Evolutionary conservation across 1,140 invertebrate species (phyloP).

Genomic region (Hestina assimilis): DNA sequence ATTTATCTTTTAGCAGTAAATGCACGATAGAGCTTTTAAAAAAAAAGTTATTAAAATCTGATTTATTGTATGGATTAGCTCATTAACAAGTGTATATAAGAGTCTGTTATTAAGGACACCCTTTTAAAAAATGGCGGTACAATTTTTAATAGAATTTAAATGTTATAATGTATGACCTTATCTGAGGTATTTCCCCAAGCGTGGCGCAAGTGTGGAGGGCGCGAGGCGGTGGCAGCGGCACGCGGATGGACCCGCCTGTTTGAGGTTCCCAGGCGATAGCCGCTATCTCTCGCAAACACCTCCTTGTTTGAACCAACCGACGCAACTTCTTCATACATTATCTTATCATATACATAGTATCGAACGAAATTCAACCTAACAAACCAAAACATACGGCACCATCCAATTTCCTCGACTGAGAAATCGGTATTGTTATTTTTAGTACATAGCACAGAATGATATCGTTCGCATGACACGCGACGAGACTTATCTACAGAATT

Average conservation of each 20-base stretch:
- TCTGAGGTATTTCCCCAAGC: conserved; percentile 53
- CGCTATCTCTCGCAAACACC: conserved; percentile 70
- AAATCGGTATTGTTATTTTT: conserved; percentile 29
- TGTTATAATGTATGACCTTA: conserved; percentile 21
- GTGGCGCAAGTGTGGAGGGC: conserved; percentile 48
- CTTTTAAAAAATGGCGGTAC: neutral
- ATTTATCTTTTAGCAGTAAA: too few relatives aligned
- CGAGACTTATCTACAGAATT: conserved; percentile 55
- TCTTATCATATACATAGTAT: conserved; percentile 6
- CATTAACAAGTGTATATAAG: too few relatives aligned
- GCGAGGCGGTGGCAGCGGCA: conserved; percentile 54
- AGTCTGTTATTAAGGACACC: too few relatives aligned
- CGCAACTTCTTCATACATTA: conserved; percentile 22
- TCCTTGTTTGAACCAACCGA: conserved; percentile 61
- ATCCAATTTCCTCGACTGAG: neutral
- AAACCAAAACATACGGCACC: neutral
- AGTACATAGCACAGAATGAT: conserved; percentile 34
- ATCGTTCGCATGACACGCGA: conserved; percentile 56
- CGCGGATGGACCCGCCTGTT: conserved; percentile 58
- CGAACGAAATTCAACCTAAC: conserved; percentile 30
- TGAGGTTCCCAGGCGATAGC: conserved; percentile 72
- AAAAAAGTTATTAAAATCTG: too few relatives aligned
- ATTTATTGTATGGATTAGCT: too few relatives aligned
- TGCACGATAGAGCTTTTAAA: too few relatives aligned
- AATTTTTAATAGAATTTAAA: neutral